Evolutionary conservation across 1,140 invertebrate genomes (phyloP).

Genomic region (Drosophila repletoides): DNA sequence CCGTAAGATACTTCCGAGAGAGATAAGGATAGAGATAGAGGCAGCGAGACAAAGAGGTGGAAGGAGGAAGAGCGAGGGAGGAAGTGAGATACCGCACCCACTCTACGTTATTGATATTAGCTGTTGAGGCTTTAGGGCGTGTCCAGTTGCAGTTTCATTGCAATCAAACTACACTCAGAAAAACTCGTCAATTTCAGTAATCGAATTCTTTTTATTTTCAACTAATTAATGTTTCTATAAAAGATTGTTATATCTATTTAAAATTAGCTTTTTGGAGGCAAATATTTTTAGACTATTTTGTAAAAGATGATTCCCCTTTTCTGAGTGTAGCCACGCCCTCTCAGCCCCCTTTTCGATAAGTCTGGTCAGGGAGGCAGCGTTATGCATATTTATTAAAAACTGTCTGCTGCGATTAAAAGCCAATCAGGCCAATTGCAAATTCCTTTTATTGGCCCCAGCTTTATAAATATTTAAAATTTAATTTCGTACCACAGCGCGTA

Average conservation of each 20-base stretch:
- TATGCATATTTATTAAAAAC: constrained; percentile 81
- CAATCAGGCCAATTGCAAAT: constrained; percentile 78
- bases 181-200: too few species aligned
- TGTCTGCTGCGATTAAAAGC: constrained; percentile 79
- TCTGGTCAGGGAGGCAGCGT: constrained; percentile 44
- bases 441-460: constrained; percentile 70
- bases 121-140: constrained; percentile 15
- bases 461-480: constrained; percentile 81
- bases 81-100: too few species aligned
- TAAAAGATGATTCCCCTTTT: too few species aligned
- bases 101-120: constrained; percentile 28
- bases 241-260: too few species aligned
- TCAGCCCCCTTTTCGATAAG: neutral
- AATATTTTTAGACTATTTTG: too few species aligned
- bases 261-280: too few species aligned
- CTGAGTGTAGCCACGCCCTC: neutral
- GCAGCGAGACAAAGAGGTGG: too few species aligned
- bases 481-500: constrained; percentile 61
- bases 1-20: constrained; percentile 34
- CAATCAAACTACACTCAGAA: constrained; percentile 4
- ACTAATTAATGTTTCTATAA: too few species aligned
- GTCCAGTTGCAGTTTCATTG: constrained; percentile 23
- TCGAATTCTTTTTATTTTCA: too few species aligned
- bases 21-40: too few species aligned
- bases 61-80: too few species aligned